These are phyloP conservation scores for Phoebastria nigripes DNA, from an alignment of 2,797 vertebrate genomes.

Conservation along the genomic window DNA sequence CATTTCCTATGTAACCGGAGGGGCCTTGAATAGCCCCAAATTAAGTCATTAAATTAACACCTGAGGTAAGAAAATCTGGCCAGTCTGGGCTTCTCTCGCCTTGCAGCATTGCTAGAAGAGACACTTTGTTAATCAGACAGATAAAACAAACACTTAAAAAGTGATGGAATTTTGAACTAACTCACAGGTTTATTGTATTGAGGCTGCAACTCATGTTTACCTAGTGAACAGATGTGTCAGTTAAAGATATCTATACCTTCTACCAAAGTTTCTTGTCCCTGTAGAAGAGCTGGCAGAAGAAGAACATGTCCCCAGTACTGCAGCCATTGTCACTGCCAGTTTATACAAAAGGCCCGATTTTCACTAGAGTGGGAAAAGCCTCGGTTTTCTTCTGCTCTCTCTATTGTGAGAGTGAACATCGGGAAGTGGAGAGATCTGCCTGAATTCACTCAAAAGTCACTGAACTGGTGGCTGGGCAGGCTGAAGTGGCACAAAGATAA, in stretches of 20 bases:
- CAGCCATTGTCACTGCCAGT: neutral
- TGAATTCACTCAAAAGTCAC: neutral
- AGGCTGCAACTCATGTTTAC: neutral
- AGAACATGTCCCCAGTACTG: neutral
- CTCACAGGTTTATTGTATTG: neutral
- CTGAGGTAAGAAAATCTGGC: neutral
- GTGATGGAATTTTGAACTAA: neutral
- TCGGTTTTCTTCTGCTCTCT: neutral
- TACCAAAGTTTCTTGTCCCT: neutral
- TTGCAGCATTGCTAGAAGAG: neutral
- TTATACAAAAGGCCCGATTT: neutral
- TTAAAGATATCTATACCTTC: neutral
- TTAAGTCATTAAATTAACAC: neutral
- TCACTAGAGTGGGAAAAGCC: neutral
- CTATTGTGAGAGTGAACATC: neutral
- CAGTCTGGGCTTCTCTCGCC: neutral
- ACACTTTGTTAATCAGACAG: neutral
- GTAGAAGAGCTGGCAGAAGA: neutral
- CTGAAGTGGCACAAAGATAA: neutral
- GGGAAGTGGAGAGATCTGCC: neutral
- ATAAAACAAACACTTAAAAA: neutral
- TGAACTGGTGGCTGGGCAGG: neutral
- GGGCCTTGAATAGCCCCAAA: neutral
- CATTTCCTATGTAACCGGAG: neutral
- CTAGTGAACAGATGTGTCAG: neutral